A percentile compares a stretch with the other conserved stretches of the same genome.
These are phyloP conservation scores for Philereme vetulata DNA, from an alignment of 2,888 invertebrate species.

Conservation along the genomic window DNA sequence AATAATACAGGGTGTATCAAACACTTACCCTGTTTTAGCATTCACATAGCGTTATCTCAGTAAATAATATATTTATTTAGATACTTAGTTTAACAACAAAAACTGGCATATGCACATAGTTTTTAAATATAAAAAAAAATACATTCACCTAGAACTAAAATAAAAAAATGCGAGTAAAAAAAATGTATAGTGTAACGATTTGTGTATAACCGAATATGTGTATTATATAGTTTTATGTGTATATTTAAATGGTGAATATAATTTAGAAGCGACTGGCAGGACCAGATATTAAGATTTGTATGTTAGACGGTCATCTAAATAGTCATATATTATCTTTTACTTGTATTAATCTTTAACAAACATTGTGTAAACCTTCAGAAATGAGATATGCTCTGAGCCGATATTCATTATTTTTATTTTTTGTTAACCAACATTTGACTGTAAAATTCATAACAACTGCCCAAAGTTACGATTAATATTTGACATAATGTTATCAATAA, in stretches of 20 bases:
- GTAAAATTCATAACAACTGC: too few relatives aligned
- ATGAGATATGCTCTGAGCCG: too few relatives aligned
- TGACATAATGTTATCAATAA: too few relatives aligned
- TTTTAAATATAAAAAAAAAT: slow-evolving; percentile 24
- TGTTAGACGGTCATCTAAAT: slow-evolving; percentile 17
- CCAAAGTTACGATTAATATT: too few relatives aligned
- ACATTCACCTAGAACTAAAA: slow-evolving; percentile 30
- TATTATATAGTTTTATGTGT: slow-evolving; percentile 72
- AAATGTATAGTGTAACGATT: slow-evolving; percentile 29
- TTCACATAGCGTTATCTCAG: too few relatives aligned
- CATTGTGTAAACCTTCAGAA: too few relatives aligned
- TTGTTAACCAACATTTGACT: too few relatives aligned
- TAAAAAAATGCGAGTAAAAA: slow-evolving; percentile 28
- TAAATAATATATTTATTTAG: too few relatives aligned
- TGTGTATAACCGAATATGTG: slow-evolving; percentile 60
- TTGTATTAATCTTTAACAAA: background rate
- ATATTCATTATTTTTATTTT: too few relatives aligned
- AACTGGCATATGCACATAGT: slow-evolving; percentile 36
- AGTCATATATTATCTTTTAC: slow-evolving; percentile 22
- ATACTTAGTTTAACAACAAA: background rate
- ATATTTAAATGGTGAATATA: slow-evolving; percentile 51
- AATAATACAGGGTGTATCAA: too few relatives aligned
- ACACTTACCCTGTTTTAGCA: too few relatives aligned
- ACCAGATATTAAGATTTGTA: slow-evolving; percentile 46
- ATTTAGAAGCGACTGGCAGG: slow-evolving; percentile 57